Percentiles rank a stretch among this genome's conserved stretches.
phyloP scores from a whole-genome alignment of 2,888 invertebrate genomes.

The Eulithis prunata region DNA sequence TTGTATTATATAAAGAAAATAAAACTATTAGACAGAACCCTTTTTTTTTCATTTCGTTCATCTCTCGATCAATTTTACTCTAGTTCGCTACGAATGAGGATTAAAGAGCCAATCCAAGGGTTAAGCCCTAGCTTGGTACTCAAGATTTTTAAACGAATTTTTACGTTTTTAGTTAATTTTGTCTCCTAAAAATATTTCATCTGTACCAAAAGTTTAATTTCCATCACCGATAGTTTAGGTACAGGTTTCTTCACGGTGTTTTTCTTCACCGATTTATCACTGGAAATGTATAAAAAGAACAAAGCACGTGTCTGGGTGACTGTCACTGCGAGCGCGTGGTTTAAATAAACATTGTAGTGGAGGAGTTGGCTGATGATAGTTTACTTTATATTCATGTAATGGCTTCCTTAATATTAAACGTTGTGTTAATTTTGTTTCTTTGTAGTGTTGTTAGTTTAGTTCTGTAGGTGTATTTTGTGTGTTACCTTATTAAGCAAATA shows the following conservation, averaged over 20 bases:
- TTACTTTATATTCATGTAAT: neutral
- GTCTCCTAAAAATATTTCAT: too few species aligned
- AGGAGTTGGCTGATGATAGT: conserved; percentile 7
- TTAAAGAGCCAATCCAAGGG: conserved; percentile 17
- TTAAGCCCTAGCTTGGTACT: conserved; percentile 20
- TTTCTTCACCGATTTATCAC: neutral
- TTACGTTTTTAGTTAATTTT: neutral
- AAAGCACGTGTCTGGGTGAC: conserved; percentile 13
- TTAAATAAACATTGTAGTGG: conserved; percentile 23
- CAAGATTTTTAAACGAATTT: conserved; percentile 18
- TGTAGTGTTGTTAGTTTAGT: too few species aligned
- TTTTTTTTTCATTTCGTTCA: neutral
- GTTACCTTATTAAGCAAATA: too few species aligned
- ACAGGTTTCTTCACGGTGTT: neutral
- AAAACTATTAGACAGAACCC: conserved; percentile 14
- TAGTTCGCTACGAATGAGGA: conserved; percentile 10
- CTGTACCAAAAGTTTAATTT: too few species aligned
- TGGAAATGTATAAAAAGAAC: conserved; percentile 10
- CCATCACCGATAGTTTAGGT: too few species aligned
- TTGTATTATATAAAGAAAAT: too few species aligned
- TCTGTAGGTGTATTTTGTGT: too few species aligned
- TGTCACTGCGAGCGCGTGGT: conserved; percentile 18
- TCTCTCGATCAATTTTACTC: conserved; percentile 1
- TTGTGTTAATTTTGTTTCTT: too few species aligned
- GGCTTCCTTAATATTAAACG: too few species aligned